Conservation (phyloP, 2,797 vertebrate species). For the Hippoglossus hippoglossus region DNA sequence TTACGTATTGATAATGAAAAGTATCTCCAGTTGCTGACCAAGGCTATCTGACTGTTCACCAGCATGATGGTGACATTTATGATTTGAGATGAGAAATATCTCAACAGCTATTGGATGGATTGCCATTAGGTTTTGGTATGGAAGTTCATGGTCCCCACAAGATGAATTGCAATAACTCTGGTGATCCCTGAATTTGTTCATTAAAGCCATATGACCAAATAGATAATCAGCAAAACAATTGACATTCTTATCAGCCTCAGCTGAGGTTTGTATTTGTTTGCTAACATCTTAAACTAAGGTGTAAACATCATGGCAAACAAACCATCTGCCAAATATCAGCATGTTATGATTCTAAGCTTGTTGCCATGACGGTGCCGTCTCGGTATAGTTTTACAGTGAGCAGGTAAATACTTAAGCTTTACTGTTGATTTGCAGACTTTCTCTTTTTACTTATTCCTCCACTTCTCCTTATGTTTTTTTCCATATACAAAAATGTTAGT, state of each 20-base stretch:
- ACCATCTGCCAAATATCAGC: too few species aligned
- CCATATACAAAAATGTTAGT: slow-evolving; percentile 28
- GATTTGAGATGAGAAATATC: too few species aligned
- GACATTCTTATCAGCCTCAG: neutral
- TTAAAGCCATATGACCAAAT: neutral
- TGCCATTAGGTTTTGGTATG: too few species aligned
- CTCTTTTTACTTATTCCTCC: slow-evolving; percentile 32
- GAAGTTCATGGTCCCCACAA: too few species aligned
- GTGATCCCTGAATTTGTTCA: too few species aligned
- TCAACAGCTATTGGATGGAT: too few species aligned
- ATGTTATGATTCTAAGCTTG: neutral
- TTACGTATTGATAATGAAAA: too few species aligned
- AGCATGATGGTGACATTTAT: too few species aligned
- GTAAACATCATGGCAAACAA: neutral
- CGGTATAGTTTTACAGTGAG: neutral
- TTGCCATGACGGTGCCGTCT: neutral
- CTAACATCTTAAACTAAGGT: neutral
- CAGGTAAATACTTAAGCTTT: neutral
- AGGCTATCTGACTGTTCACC: too few species aligned
- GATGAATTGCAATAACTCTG: too few species aligned
- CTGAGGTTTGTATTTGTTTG: neutral
- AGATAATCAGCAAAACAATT: neutral
- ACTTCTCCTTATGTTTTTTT: neutral
- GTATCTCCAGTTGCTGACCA: too few species aligned
- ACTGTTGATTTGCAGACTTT: slow-evolving; percentile 1